These are phyloP conservation scores for Lophura nycthemera DNA, from an alignment of 2,113 vertebrate species.

Conservation along the genomic window DNA sequence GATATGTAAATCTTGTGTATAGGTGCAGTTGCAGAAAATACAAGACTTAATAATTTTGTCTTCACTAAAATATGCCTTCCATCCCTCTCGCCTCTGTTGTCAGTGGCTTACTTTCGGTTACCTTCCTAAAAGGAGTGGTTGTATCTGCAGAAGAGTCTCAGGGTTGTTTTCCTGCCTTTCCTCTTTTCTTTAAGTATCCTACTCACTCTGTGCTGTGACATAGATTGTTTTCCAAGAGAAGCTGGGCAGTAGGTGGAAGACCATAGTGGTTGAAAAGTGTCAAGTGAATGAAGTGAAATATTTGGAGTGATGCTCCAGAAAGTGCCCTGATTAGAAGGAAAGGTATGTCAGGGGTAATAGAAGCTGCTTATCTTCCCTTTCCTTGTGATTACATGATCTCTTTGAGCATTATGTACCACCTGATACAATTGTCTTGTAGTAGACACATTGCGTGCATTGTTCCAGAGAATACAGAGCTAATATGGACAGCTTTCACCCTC, in stretches of 20 bases:
- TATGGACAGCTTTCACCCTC: neutral
- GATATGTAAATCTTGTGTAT: constrained; percentile 51
- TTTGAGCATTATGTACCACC: neutral
- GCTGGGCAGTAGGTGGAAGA: neutral
- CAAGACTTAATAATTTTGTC: constrained; percentile 46
- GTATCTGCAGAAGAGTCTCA: neutral
- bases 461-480: neutral
- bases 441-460: neutral
- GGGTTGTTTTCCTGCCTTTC: constrained; percentile 3
- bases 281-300: neutral
- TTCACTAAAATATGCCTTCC: constrained; percentile 29
- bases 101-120: constrained; percentile 10
- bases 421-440: neutral
- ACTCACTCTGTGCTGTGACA: neutral
- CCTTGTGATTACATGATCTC: neutral
- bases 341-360: neutral
- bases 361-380: neutral
- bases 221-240: neutral
- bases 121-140: neutral
- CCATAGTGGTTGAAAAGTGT: neutral
- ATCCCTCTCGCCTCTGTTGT: constrained; percentile 33
- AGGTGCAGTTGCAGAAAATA: constrained; percentile 58
- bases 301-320: neutral
- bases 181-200: neutral
- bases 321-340: neutral